Percentiles rank a stretch among this genome's conserved stretches.
phyloP scores from a whole-genome alignment of 2,797 vertebrate species.

The Pampus argenteus region DNA sequence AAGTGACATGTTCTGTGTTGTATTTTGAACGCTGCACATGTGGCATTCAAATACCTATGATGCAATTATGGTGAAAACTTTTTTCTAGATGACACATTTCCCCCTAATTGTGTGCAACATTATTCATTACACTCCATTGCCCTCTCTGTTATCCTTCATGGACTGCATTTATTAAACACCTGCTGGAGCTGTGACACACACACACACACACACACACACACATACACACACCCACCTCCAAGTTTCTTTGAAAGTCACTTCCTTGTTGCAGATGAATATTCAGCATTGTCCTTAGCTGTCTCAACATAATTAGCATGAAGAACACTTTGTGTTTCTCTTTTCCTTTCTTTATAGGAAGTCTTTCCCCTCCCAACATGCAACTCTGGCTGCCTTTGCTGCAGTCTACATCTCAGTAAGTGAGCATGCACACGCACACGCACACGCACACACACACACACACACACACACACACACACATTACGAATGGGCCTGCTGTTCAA shows the following conservation, averaged over 20 bases:
- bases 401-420: slow-evolving; percentile 94
- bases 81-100: no score
- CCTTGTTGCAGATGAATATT: slow-evolving; percentile 55
- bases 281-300: slow-evolving; percentile 53
- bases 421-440: background rate
- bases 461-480: no score
- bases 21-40: no score
- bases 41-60: no score
- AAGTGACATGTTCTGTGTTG: no score
- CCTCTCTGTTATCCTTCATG: slow-evolving; percentile 3
- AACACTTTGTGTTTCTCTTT: slow-evolving; percentile 37
- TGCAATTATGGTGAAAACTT: no score
- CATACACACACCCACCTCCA: background rate
- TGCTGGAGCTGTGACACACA: slow-evolving; percentile 13
- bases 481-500: background rate
- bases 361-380: slow-evolving; percentile 96
- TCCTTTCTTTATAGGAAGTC: slow-evolving; percentile 87
- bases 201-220: slow-evolving; percentile 25
- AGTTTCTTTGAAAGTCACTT: slow-evolving; percentile 64
- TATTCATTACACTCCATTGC: no score
- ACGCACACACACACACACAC: background rate
- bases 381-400: slow-evolving; percentile 94
- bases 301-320: slow-evolving; percentile 42
- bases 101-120: no score
- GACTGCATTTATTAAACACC: slow-evolving; percentile 48